A percentile compares a stretch with the other conserved stretches of the same genome.
Evolutionary conservation across 2,113 vertebrate species (phyloP).

Genomic region (Cyanoderma ruficeps): DNA sequence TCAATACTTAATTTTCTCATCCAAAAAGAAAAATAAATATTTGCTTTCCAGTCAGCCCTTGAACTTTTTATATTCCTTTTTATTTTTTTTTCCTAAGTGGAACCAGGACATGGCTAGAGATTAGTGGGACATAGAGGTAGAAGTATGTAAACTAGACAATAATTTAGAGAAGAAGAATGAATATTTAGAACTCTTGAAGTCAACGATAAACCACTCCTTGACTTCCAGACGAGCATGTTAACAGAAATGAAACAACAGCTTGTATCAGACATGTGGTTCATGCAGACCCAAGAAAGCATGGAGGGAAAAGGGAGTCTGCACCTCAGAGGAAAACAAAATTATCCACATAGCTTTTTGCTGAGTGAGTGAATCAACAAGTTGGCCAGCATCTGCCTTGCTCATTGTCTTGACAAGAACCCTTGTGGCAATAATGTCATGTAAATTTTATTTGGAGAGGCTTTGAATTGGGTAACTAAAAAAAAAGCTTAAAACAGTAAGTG

Average conservation of each 20-base stretch:
- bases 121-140: not conserved
- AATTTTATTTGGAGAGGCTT: conserved; percentile 49
- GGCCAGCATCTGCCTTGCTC: conserved; percentile 35
- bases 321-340: conserved; percentile 30
- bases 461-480: conserved; percentile 1
- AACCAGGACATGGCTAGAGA: not conserved
- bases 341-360: not conserved
- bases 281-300: not conserved
- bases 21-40: not conserved
- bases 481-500: not conserved
- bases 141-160: not conserved
- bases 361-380: not conserved
- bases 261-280: not conserved
- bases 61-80: not conserved
- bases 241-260: not conserved
- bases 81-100: not conserved
- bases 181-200: not conserved
- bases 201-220: not conserved
- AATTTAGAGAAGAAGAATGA: not conserved
- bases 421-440: not conserved
- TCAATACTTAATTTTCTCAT: not conserved
- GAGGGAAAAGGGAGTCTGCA: not conserved
- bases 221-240: not conserved
- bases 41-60: not conserved
- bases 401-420: conserved; percentile 29